Evolutionary conservation across 2,113 vertebrate genomes (phyloP).

Genomic region (Chionis minor): DNA sequence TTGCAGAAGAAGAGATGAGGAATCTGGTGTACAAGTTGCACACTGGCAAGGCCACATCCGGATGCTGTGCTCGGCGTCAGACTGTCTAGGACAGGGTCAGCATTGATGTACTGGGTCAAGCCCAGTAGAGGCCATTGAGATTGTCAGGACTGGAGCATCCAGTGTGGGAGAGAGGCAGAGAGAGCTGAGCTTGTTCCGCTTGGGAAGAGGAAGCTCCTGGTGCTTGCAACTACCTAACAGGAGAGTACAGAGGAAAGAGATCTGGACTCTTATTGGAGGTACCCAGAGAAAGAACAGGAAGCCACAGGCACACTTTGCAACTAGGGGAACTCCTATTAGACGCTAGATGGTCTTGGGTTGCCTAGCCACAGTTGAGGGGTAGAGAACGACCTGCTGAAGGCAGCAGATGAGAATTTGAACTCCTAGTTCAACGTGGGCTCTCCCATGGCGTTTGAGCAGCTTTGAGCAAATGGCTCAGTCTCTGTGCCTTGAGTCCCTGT

Average conservation of each 20-base stretch:
- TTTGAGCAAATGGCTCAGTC: background rate
- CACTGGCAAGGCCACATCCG: background rate
- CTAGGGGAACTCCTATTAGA: background rate
- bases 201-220: background rate
- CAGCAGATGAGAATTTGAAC: background rate
- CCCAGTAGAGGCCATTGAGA: background rate
- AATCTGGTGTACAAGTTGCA: background rate
- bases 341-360: background rate
- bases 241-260: background rate
- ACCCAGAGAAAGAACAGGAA: background rate
- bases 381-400: background rate
- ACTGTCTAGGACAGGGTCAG: background rate
- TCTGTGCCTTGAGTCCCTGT: background rate
- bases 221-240: background rate
- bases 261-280: background rate
- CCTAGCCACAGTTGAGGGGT: rapidly evolving
- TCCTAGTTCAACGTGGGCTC: background rate
- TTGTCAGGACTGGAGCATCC: background rate
- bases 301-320: background rate
- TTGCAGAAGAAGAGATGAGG: background rate
- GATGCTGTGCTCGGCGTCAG: background rate
- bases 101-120: background rate
- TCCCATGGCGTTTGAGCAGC: background rate
- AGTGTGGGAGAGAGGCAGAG: background rate
- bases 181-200: background rate